These are phyloP conservation scores for Leucania comma DNA, from an alignment of 2,888 invertebrate genomes.

Conservation along the genomic window DNA sequence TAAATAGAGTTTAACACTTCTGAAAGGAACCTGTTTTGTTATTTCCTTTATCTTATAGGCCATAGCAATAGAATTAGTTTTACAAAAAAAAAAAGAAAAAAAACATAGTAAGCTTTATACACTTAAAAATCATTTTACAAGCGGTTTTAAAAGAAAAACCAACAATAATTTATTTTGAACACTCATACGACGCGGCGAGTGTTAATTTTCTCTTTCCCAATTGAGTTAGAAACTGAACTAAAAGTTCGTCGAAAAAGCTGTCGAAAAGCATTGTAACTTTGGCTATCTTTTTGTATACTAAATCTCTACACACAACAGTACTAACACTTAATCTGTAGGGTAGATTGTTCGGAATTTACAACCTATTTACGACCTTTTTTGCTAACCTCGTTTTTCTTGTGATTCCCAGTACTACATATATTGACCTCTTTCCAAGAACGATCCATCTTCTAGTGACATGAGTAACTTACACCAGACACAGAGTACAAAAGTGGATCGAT, in stretches of 20 bases:
- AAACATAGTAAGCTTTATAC: neutral
- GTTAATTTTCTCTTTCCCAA: neutral
- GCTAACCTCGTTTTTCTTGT: conserved; percentile 14
- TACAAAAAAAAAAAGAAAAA: too few species aligned
- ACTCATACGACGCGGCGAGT: neutral
- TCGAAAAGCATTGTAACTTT: conserved; percentile 8
- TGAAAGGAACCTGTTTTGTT: too few species aligned
- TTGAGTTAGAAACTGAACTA: conserved; percentile 15
- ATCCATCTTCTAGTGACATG: conserved; percentile 14
- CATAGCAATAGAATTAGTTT: too few species aligned
- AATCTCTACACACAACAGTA: conserved; percentile 1
- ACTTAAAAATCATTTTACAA: conserved; percentile 1
- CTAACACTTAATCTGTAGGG: conserved; percentile 11
- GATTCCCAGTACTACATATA: neutral
- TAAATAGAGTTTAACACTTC: too few species aligned
- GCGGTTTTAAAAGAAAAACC: neutral
- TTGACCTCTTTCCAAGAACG: conserved; percentile 14
- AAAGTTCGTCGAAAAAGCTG: conserved; percentile 5
- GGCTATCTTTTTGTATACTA: conserved; percentile 7
- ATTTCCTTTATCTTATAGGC: too few species aligned
- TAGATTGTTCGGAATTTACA: conserved; percentile 3
- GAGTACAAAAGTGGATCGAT: conserved; percentile 4
- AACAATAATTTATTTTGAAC: neutral
- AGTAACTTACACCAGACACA: neutral
- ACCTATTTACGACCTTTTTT: conserved; percentile 10